These are phyloP conservation scores for Epinotia demarniana DNA, from an alignment of 2,888 invertebrate species.

Conservation along the genomic window DNA sequence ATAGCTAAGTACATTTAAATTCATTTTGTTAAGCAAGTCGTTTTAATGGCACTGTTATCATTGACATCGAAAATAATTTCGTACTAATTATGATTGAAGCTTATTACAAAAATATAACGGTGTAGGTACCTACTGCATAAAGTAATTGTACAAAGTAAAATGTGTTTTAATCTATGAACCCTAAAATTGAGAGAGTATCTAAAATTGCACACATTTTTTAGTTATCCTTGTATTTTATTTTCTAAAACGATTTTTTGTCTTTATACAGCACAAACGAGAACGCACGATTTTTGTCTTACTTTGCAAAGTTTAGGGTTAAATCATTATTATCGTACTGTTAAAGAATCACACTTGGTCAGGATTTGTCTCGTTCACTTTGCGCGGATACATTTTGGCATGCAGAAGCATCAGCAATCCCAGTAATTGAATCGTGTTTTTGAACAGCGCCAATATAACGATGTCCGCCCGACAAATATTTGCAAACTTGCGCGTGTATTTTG, in stretches of 20 bases:
- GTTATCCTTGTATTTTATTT: too few relatives aligned
- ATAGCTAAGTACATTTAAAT: slow-evolving; percentile 20
- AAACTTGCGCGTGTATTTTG: slow-evolving; percentile 22
- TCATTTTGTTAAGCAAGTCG: slow-evolving; percentile 15
- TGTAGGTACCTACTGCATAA: too few relatives aligned
- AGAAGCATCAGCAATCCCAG: slow-evolving; percentile 50
- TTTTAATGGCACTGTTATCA: slow-evolving; percentile 16
- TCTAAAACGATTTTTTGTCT: too few relatives aligned
- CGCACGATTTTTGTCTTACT: too few relatives aligned
- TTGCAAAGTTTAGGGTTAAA: too few relatives aligned
- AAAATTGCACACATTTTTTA: too few relatives aligned
- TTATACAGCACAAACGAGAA: too few relatives aligned
- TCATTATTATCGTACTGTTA: neutral
- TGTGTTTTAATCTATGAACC: neutral
- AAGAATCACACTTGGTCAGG: slow-evolving; percentile 22
- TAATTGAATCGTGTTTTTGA: slow-evolving; percentile 52
- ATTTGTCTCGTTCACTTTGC: slow-evolving; percentile 49
- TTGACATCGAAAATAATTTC: neutral
- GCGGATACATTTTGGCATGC: slow-evolving; percentile 49
- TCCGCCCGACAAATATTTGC: slow-evolving; percentile 38
- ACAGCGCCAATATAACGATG: slow-evolving; percentile 41
- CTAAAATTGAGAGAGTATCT: too few relatives aligned
- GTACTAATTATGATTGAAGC: too few relatives aligned
- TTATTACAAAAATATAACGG: too few relatives aligned
- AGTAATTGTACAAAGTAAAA: too few relatives aligned